Evolutionary conservation across 2,888 invertebrate genomes (phyloP), one percentile per base, ranked within the genome.

Genomic region (Automeris io): DNA sequence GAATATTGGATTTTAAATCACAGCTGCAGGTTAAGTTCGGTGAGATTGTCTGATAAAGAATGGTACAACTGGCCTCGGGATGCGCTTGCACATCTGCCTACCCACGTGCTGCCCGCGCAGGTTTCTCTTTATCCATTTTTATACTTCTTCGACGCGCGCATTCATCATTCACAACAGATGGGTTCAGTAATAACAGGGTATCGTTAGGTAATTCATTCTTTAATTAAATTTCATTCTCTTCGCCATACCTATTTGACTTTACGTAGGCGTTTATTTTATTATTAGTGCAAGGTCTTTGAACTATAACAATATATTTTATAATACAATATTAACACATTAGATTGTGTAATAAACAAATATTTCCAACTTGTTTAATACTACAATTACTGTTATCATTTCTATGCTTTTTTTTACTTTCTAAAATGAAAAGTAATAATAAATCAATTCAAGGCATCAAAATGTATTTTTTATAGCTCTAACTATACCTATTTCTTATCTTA

Each of bases 61-160:
- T 56, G 57, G 60, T 61, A 56, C 61, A 55, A 59, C 58, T 51
- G 61, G 61, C 57, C 57, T 48, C 58, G 49, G 62, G 77, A 71
- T 72, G 78, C 72, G 72, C 71, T 46, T 52, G 72, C 77, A 71
- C 85, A 85, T 85, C 82, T 86, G 83, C 72, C 83, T 48, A 54
- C 85, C 85, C 85, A 86, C 85, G 85, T 86, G 85, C 80, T 77
- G 61, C 72, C 64, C 56, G 74, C 68, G 72, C 73, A 71, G 68
- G 69, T 71, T 75, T 77, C 73, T 69, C 66, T 65, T 64, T 56
- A 57, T 56, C 65, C 64, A 16, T 70, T 70, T 70, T 74, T 74
- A 80, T 74, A 62, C 77, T 73, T 71, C 61, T 65, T 65, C 61
- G 45, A 57, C 63, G 55, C 65, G 67, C 58, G 59, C 78, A 81